A percentile compares a stretch with the other conserved stretches of the same genome.
These are phyloP conservation scores for Microdon myrmicae DNA, from an alignment of 2,888 invertebrate genomes.

Conservation along the genomic window DNA sequence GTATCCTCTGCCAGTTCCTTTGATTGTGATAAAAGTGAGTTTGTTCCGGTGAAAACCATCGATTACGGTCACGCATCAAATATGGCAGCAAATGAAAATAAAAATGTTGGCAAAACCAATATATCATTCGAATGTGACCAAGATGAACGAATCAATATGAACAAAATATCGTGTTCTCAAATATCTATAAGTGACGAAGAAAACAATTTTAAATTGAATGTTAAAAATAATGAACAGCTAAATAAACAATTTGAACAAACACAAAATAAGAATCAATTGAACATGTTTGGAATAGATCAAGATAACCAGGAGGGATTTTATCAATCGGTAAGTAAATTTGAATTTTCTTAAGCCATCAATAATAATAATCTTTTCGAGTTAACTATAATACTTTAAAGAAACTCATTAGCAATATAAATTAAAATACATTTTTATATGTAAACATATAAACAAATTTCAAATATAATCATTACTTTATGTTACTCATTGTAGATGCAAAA, in stretches of 20 bases:
- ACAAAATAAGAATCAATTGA: slow-evolving; percentile 1
- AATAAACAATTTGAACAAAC: slow-evolving; percentile 8
- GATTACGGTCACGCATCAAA: slow-evolving; percentile 74
- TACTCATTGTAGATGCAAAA: background rate
- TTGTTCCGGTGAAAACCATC: slow-evolving; percentile 75
- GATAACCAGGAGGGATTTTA: background rate
- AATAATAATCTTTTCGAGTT: no score
- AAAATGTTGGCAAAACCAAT: slow-evolving; percentile 21
- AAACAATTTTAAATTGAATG: no score
- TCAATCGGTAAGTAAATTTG: slow-evolving; percentile 10
- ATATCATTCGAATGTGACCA: slow-evolving; percentile 22
- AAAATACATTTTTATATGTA: no score
- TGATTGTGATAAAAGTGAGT: slow-evolving; percentile 61
- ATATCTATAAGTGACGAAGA: no score
- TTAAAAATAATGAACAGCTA: slow-evolving; percentile 1
- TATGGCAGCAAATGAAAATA: slow-evolving; percentile 38
- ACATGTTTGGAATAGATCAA: slow-evolving; percentile 3
- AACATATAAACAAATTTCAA: background rate
- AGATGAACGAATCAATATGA: background rate
- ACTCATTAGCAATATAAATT: no score
- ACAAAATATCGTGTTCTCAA: no score
- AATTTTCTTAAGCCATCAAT: no score
- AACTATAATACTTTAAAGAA: no score
- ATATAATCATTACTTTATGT: background rate
- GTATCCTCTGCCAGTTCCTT: slow-evolving; percentile 23